Evolutionary conservation across 2,888 invertebrate genomes (phyloP), one percentile per base, ranked within the genome.

Genomic region (Piscicola geometra): DNA sequence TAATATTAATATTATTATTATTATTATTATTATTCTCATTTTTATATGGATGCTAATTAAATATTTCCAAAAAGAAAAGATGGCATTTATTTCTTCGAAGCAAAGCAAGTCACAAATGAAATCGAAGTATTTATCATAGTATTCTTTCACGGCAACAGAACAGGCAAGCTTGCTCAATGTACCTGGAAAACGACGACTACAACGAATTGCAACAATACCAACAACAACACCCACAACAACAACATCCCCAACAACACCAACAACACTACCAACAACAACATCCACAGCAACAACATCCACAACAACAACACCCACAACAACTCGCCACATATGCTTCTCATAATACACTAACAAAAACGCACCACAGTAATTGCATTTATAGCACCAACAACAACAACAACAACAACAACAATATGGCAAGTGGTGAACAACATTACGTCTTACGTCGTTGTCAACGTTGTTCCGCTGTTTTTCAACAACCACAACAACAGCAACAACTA

Each of bases 141-240:
- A 9, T 41, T 41, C 41, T 41, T 41, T 41, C 41, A 56, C 25
- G n/a, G n/a, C 60, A 64, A 35, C 67, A 73, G 64, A 73, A 73
- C 32, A 69, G 77, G 12, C 77, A 77, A 70, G 41, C 75, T 2
- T 32, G 71, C 18, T 77, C 77, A 18, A 71, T 77, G 1, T 75
- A 77, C 67, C 28, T 77, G 28, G 77, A 77, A 15, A n/a, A 56
- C 5, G 25, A 56, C n/a, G 25, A 25, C 3, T 28, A 30, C 15
- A 41, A 15, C 15, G 5, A 9, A 15, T 41, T 41, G 41, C 41
- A 41, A 41, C 41, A 64, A 64, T 21, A n/a, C 5, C 5, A n/a
- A 41, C 71, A 71, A 1, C 71, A 71, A 41, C 71, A 71, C 15
- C 75, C 67, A 33, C 75, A 75, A 25, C 21, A 41, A 21, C n/a